These are phyloP conservation scores for Drosophila seclusa DNA, from an alignment of 2,888 invertebrate species.

Conservation along the genomic window DNA sequence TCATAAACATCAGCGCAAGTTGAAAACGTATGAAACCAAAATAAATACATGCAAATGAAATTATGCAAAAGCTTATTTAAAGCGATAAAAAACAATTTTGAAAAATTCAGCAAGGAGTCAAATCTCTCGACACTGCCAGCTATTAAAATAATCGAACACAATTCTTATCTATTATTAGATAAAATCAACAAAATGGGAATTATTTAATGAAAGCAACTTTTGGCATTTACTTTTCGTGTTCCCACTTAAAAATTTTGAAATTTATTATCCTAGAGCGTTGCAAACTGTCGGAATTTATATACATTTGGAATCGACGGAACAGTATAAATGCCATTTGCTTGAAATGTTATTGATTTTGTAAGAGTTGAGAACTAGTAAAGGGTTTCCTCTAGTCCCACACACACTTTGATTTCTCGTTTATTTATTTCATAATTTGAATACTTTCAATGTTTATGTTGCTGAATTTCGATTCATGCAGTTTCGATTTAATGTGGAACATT, in stretches of 20 bases:
- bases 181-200: not conserved
- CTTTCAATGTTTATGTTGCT: slow-evolving; percentile 27
- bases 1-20: not conserved
- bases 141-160: slow-evolving; percentile 12
- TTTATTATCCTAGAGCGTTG: not conserved
- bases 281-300: not conserved
- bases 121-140: not conserved
- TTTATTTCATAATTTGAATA: slow-evolving; percentile 5
- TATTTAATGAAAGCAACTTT: not conserved
- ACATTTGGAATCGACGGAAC: not conserved
- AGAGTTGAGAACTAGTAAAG: too few species aligned
- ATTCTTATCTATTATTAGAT: slow-evolving; percentile 12
- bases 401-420: not conserved
- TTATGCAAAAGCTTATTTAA: not conserved
- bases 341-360: not conserved
- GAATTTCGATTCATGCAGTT: slow-evolving; percentile 9
- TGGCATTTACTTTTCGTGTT: not conserved
- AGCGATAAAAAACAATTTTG: not conserved
- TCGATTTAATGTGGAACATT: slow-evolving; percentile 9
- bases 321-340: too few species aligned
- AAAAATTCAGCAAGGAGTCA: not conserved
- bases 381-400: too few species aligned
- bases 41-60: not conserved
- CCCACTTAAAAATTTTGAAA: not conserved
- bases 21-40: not conserved